Evolutionary conservation across 2,113 vertebrate species (phyloP).

Genomic region (Callorhinus ursinus): DNA sequence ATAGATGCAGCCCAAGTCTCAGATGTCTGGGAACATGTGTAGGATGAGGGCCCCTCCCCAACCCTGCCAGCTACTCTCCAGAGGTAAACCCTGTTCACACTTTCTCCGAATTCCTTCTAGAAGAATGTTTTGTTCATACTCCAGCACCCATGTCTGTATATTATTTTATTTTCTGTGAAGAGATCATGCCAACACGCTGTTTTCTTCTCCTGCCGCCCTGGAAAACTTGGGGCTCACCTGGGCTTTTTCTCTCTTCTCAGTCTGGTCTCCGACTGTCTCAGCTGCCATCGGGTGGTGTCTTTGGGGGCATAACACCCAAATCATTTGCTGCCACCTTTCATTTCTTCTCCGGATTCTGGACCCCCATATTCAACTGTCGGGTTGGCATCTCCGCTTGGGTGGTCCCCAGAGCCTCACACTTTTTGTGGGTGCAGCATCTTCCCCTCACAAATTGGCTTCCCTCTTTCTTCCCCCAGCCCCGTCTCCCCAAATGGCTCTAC

Average conservation of each 20-base stretch:
- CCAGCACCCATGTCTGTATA: background rate
- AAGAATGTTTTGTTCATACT: background rate
- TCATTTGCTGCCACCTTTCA: background rate
- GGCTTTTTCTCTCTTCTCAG: background rate
- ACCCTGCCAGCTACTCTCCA: background rate
- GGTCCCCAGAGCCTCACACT: background rate
- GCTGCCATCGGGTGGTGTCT: fast-evolving
- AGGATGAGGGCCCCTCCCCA: fast-evolving
- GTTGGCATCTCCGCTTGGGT: background rate
- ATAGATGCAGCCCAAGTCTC: fast-evolving
- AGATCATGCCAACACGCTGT: background rate
- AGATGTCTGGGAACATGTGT: fast-evolving
- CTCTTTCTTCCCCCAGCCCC: background rate
- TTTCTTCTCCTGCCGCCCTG: background rate
- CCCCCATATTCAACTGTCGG: fast-evolving
- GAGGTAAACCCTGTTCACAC: background rate
- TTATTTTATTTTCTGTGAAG: background rate
- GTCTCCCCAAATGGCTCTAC: background rate
- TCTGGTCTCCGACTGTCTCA: background rate
- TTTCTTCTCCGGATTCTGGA: background rate
- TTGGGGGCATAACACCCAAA: fast-evolving
- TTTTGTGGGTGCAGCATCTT: background rate
- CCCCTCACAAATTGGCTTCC: background rate
- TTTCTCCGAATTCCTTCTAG: background rate
- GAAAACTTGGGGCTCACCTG: background rate